phyloP scores from a whole-genome alignment of 2,113 vertebrate genomes.

The Neolamprologus ventralis region DNA sequence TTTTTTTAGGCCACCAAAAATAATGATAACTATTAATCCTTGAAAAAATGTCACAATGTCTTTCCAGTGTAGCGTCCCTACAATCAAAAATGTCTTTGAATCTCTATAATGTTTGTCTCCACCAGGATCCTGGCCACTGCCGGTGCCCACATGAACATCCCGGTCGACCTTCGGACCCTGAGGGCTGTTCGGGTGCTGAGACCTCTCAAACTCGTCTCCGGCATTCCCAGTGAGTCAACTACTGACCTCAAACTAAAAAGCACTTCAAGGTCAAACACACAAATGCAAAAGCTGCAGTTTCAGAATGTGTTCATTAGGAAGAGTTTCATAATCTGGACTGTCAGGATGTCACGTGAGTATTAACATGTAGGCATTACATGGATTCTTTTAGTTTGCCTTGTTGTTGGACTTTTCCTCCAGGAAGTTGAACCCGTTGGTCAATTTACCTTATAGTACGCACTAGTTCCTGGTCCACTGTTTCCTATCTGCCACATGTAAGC shows the following conservation, averaged over 20 bases:
- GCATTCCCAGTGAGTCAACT: constrained; percentile 90
- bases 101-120: constrained; percentile 8
- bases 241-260: background rate
- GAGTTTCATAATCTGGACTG: background rate
- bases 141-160: constrained; percentile 97
- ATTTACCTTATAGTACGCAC: background rate
- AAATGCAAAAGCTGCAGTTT: background rate
- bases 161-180: constrained; percentile 92
- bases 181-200: constrained; percentile 91
- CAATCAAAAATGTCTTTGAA: background rate
- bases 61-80: background rate
- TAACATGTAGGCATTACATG: background rate
- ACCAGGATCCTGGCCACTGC: constrained; percentile 91
- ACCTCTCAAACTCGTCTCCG: constrained; percentile 95
- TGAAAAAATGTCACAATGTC: background rate
- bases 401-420: background rate
- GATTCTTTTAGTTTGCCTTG: background rate
- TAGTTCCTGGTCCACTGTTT: background rate
- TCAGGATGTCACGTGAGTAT: background rate
- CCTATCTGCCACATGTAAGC: background rate
- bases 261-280: background rate
- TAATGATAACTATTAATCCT: background rate
- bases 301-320: background rate
- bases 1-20: background rate
- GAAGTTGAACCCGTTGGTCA: background rate